Conservation (phyloP, 2,888 invertebrate genomes). For the Thyatira batis region DNA sequence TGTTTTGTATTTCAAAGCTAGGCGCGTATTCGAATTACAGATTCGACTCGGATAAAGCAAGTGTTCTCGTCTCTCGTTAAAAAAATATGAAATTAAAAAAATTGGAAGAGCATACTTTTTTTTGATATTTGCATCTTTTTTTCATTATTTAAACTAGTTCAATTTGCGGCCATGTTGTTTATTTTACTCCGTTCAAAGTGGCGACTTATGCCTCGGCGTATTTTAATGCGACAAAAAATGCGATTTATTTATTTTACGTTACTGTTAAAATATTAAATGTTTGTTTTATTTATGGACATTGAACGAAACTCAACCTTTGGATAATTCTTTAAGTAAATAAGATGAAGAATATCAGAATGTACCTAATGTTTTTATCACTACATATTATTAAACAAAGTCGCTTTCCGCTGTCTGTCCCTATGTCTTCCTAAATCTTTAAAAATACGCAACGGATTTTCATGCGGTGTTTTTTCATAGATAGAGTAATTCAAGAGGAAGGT, state of each 20-base stretch:
- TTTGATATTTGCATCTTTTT: not conserved
- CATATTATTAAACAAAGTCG: too few relatives aligned
- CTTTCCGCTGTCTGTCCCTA: too few relatives aligned
- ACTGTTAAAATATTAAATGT: not conserved
- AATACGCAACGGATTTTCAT: too few relatives aligned
- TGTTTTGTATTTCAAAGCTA: constrained; percentile 29
- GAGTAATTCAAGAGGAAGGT: too few relatives aligned
- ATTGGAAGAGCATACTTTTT: too few relatives aligned
- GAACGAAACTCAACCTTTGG: too few relatives aligned
- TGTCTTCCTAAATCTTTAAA: too few relatives aligned
- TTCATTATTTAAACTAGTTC: not conserved
- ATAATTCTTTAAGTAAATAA: too few relatives aligned
- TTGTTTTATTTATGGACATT: not conserved
- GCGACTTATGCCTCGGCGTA: not conserved
- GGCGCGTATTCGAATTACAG: constrained; percentile 40
- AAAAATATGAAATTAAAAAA: constrained; percentile 1
- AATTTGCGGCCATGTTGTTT: not conserved
- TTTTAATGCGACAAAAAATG: not conserved
- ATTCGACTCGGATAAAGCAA: constrained; percentile 39
- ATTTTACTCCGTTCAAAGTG: not conserved
- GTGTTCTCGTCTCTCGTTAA: constrained; percentile 31
- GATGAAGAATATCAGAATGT: too few relatives aligned
- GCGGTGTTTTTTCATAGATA: too few relatives aligned
- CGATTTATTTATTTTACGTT: not conserved
- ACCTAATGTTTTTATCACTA: too few relatives aligned